A percentile compares a stretch with the other conserved stretches of the same genome.
These are phyloP conservation scores for Catostylus mosaicus DNA, from an alignment of 30 jellyfish, hydroid and myxozoan genomes.

Conservation along the genomic window DNA sequence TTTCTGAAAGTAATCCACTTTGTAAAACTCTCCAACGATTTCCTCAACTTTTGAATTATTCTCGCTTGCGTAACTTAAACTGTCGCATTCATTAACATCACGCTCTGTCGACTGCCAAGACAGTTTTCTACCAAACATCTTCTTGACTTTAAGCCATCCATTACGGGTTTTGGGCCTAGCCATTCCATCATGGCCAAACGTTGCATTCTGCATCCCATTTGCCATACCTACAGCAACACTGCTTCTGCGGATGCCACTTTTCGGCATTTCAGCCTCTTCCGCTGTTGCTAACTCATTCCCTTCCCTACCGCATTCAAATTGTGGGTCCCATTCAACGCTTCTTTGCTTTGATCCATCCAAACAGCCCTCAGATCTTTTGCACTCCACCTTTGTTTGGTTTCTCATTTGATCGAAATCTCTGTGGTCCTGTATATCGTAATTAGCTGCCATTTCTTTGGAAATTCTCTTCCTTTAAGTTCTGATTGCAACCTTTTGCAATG, in stretches of 20 bases:
- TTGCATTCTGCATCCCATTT: neutral
- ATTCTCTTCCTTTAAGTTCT: too few relatives aligned
- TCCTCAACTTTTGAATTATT: neutral
- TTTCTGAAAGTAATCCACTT: neutral
- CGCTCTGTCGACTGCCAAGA: neutral
- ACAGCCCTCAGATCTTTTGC: too few relatives aligned
- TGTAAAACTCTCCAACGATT: neutral
- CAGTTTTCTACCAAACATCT: neutral
- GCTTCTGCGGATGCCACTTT: constrained; percentile 7
- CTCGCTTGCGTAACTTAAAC: neutral
- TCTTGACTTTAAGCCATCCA: neutral
- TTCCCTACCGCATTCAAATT: neutral
- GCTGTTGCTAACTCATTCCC: neutral
- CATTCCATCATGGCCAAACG: neutral
- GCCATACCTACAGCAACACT: neutral
- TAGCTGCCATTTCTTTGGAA: too few relatives aligned
- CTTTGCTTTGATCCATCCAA: too few relatives aligned
- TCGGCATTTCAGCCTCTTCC: neutral
- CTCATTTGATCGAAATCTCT: too few relatives aligned
- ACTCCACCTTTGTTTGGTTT: too few relatives aligned
- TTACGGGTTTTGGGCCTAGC: neutral
- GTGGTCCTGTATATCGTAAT: too few relatives aligned
- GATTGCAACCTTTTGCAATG: too few relatives aligned
- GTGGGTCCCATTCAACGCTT: neutral
- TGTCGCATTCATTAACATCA: neutral